Evolutionary conservation across 2,888 invertebrate genomes (phyloP).

Genomic region (Willowsia nigromaculata): DNA sequence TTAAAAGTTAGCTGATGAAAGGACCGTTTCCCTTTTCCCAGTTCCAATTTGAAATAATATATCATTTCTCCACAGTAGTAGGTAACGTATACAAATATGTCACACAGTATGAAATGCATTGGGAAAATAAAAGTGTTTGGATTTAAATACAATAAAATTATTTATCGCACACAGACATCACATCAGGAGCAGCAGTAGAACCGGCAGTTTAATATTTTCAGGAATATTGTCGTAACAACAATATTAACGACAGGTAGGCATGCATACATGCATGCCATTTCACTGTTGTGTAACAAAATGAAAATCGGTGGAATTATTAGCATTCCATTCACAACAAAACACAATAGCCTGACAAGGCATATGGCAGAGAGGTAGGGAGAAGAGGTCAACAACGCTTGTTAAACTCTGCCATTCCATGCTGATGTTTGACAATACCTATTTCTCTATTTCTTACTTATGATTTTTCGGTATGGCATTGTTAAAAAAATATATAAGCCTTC

Average conservation of each 20-base stretch:
- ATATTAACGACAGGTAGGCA: conserved; percentile 35
- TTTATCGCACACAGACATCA: not conserved
- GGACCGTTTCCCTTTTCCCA: not conserved
- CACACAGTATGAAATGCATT: not conserved
- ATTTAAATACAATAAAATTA: conserved; percentile 14
- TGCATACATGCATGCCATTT: not conserved
- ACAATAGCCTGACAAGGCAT: conserved; percentile 21
- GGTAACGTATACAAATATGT: not conserved
- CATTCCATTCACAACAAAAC: conserved; percentile 30
- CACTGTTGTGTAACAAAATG: not conserved
- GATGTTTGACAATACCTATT: not conserved
- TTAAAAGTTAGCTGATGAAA: not conserved
- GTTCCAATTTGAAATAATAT: not conserved
- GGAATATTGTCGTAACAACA: no score
- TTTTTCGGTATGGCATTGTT: not conserved
- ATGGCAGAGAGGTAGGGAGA: not conserved
- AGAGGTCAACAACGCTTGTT: not conserved
- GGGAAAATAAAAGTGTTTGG: conserved; percentile 25
- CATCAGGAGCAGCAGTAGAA: conserved; percentile 2
- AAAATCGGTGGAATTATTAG: conserved; percentile 37
- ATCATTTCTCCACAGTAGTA: not conserved
- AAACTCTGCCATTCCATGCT: not conserved
- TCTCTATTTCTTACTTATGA: conserved; percentile 12
- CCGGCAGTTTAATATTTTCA: no score
- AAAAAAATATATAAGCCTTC: not conserved